phyloP scores from a whole-genome alignment of 2,113 vertebrate genomes.

The Apistogramma diplotaenia region DNA sequence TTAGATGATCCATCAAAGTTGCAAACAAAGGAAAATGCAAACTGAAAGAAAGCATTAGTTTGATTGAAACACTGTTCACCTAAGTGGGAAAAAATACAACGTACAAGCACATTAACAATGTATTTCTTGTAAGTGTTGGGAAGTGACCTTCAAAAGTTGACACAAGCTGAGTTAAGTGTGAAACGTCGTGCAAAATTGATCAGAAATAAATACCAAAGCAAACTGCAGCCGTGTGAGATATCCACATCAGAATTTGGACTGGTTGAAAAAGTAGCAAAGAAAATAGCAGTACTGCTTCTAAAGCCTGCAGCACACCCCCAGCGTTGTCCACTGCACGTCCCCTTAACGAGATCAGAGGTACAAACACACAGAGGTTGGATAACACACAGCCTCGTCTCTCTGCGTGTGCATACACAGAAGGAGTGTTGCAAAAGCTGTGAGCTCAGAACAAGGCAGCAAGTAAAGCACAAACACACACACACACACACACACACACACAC shows the following conservation, averaged over 20 bases:
- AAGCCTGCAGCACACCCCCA: background rate
- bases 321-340: background rate
- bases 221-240: background rate
- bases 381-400: background rate
- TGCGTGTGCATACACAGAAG: background rate
- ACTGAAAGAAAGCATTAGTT: background rate
- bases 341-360: background rate
- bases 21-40: background rate
- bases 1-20: conserved; percentile 2
- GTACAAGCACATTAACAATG: background rate
- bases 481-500: background rate
- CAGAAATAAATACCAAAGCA: too few relatives aligned
- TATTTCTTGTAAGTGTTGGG: background rate
- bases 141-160: background rate
- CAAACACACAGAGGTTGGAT: background rate
- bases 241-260: background rate
- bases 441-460: background rate
- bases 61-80: background rate
- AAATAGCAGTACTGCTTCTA: background rate
- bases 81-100: background rate
- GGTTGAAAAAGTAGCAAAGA: background rate
- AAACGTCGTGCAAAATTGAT: background rate
- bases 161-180: background rate
- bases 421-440: background rate
- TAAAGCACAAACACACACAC: background rate